Evolutionary conservation across 2,888 invertebrate species (phyloP).

Genomic region (Zeuzera pyrina): DNA sequence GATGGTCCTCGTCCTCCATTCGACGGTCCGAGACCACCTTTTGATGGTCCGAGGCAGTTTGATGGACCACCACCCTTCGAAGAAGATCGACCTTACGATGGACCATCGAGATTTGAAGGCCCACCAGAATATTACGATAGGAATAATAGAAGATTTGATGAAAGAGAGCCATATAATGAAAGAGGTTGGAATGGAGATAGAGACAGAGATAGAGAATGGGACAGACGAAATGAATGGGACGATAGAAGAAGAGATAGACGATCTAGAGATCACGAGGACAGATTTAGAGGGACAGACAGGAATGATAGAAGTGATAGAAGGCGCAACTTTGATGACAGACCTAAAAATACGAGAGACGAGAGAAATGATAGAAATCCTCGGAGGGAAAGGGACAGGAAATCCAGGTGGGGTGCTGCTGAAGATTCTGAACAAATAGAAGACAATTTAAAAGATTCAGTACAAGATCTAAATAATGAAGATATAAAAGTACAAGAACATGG

Average conservation of each 20-base stretch:
- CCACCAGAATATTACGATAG: conserved; percentile 59
- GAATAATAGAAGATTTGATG: conserved; percentile 51
- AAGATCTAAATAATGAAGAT: neutral
- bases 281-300: conserved; percentile 22
- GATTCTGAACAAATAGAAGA: conserved; percentile 5
- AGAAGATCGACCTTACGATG: conserved; percentile 21
- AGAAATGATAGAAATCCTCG: conserved; percentile 19
- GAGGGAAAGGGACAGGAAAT: conserved; percentile 54
- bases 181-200: conserved; percentile 48
- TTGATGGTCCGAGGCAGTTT: conserved; percentile 22
- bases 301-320: conserved; percentile 27
- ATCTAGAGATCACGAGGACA: conserved; percentile 35
- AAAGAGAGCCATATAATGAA: conserved; percentile 48
- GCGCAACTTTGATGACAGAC: conserved; percentile 32
- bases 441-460: neutral
- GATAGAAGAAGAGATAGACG: conserved; percentile 39
- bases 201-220: conserved; percentile 25
- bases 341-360: conserved; percentile 9
- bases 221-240: conserved; percentile 41
- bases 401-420: conserved; percentile 17
- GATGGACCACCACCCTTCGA: conserved; percentile 19
- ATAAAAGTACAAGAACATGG: too few species aligned
- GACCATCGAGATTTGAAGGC: conserved; percentile 27
- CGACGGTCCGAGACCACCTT: conserved; percentile 16
- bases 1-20: conserved; percentile 18